Evolutionary conservation across 2,888 invertebrate genomes (phyloP).

Genomic region (Pollenia griseotomentosa): DNA sequence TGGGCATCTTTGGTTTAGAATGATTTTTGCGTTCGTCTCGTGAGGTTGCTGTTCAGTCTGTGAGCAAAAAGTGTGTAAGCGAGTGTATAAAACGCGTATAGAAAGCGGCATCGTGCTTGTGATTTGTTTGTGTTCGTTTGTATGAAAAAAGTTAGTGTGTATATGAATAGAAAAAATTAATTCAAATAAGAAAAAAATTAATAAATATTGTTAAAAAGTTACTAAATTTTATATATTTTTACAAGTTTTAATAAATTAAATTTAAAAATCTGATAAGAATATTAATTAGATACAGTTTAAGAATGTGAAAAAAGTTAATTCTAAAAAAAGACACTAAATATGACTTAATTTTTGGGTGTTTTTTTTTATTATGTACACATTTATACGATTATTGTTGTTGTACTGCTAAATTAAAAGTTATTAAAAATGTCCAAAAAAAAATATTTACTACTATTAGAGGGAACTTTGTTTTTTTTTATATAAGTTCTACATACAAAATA

Average conservation of each 20-base stretch:
- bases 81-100: slow-evolving; percentile 38
- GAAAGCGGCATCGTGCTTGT: slow-evolving; percentile 11
- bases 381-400: neutral
- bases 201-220: slow-evolving; percentile 11
- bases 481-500: neutral
- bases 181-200: slow-evolving; percentile 16
- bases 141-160: slow-evolving; percentile 17
- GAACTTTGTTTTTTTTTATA: neutral
- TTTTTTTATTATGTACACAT: neutral
- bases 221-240: neutral
- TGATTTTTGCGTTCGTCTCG: slow-evolving; percentile 62
- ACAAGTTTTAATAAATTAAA: neutral
- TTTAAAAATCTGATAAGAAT: neutral
- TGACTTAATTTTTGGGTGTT: slow-evolving; percentile 14
- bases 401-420: slow-evolving; percentile 13
- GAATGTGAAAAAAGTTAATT: too few relatives aligned
- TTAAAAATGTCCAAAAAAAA: neutral
- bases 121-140: slow-evolving; percentile 7
- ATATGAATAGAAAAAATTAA: slow-evolving; percentile 3
- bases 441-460: too few relatives aligned
- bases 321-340: neutral
- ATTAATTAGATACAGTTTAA: neutral
- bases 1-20: too few relatives aligned
- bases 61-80: slow-evolving; percentile 18
- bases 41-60: slow-evolving; percentile 39